Evolutionary conservation across 2,797 vertebrate species (phyloP), one percentile per base, ranked within the genome.

Genomic region (Varecia variegata): DNA sequence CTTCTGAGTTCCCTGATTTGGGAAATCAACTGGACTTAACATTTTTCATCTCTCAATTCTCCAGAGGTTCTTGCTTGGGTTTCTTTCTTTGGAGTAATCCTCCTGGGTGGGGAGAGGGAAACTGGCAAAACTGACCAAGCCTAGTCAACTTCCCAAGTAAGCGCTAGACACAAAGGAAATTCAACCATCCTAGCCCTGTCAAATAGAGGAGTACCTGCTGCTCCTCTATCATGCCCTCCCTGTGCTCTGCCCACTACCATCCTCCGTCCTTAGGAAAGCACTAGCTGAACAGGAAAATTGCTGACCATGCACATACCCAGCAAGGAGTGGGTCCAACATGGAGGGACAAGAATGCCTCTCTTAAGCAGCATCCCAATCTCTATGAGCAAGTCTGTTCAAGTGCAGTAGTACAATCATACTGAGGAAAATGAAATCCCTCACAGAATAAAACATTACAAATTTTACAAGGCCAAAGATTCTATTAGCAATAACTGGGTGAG

Each of bases 161-260:
- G 21, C 56, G 50, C 38, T 0, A 3, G 5, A 3, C 21, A 58
- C n/a, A 71, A 65, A 85, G 68, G 81, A 81, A 70, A 50, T 17
- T 12, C 17, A 67, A 12, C 47, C 12, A 10, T 20, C 32, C 4
- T 25, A 70, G 3, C 3, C 2, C 7, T 76, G 20, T 32, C 77
- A 30, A 13, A 8, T 3, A 62, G n/a, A 7, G 6, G 8, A 10
- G 20, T 25, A 9, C 4, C 43, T 2, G 15, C 3, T 27, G 2
- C 8, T 65, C 40, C 2, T 47, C 30, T 40, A 8, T 20, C 23
- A 27, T 85, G 50, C 38, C 9, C 9, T 82, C 32, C 56, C 20
- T 62, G 0, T 14, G 14, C 20, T 23, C 58, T 50, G 4, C 45
- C 27, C 32, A 56, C 32, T 56, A 0, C 15, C 45, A 3, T 52